These are phyloP conservation scores for Muricea muricata DNA, from an alignment of 92 coral and sea anemone genomes.

Conservation along the genomic window DNA sequence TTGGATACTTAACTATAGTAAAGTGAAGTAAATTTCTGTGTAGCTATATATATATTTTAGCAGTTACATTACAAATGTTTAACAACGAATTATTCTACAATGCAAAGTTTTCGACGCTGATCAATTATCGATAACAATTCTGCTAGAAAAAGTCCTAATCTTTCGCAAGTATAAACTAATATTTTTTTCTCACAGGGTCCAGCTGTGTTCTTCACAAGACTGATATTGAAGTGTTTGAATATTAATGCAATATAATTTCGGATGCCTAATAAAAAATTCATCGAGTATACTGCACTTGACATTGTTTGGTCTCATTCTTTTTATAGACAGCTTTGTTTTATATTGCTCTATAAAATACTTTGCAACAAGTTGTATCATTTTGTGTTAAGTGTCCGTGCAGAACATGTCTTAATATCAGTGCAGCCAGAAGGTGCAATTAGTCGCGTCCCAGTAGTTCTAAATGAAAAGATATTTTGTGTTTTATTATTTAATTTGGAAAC, in stretches of 20 bases:
- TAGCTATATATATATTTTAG: too few relatives aligned
- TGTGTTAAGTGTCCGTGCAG: background rate
- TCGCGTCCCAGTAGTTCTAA: background rate
- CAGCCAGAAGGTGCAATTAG: background rate
- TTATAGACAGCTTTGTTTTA: background rate
- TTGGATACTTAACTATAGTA: too few relatives aligned
- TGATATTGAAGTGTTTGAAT: background rate
- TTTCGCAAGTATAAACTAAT: background rate
- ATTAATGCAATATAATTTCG: background rate
- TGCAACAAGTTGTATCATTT: background rate
- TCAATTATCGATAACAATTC: background rate
- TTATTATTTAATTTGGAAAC: background rate
- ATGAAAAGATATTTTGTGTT: background rate
- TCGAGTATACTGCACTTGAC: background rate
- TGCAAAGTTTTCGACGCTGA: too few relatives aligned
- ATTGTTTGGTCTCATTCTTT: background rate
- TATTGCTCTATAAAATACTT: too few relatives aligned
- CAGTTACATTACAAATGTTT: too few relatives aligned
- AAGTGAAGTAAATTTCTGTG: too few relatives aligned
- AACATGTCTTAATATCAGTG: background rate
- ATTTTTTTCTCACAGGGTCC: background rate
- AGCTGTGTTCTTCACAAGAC: conserved; percentile 22
- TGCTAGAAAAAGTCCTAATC: background rate
- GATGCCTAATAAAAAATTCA: background rate
- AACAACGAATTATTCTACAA: too few relatives aligned